These are phyloP conservation scores for Characodon lateralis DNA, from an alignment of 2,797 vertebrate genomes.

Conservation along the genomic window DNA sequence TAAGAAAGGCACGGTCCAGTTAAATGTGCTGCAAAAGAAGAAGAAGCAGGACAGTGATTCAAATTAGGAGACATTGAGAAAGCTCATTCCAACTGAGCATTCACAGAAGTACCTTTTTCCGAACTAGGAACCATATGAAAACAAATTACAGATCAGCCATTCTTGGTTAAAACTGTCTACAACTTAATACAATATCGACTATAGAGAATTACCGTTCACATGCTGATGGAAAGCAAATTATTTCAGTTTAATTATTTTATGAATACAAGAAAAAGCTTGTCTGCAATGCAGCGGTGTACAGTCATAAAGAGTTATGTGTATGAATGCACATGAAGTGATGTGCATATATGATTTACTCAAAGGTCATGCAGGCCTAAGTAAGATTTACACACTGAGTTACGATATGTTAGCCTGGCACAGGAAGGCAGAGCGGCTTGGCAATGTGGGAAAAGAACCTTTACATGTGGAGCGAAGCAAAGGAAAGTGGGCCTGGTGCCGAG, in stretches of 20 bases:
- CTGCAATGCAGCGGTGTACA: background rate
- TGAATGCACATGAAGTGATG: conserved; percentile 11
- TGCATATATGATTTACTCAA: conserved; percentile 31
- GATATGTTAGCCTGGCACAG: conserved; percentile 52
- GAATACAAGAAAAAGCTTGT: background rate
- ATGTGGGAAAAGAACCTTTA: conserved; percentile 31
- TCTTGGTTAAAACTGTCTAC: conserved; percentile 11
- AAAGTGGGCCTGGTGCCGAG: conserved; percentile 64
- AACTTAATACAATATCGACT: background rate
- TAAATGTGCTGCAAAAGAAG: conserved; percentile 88
- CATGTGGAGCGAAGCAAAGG: conserved; percentile 50
- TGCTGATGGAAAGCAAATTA: conserved; percentile 16
- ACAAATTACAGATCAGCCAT: conserved; percentile 26
- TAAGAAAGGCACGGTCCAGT: conserved; percentile 98
- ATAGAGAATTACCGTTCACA: conserved; percentile 16
- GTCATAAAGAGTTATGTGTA: conserved; percentile 15
- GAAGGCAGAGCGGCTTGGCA: conserved; percentile 63
- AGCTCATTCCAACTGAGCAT: background rate
- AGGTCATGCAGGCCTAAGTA: conserved; percentile 51
- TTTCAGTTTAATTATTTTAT: conserved; percentile 9
- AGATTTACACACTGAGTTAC: conserved; percentile 51
- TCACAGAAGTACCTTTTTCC: background rate
- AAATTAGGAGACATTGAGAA: conserved; percentile 11
- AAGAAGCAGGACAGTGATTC: conserved; percentile 10
- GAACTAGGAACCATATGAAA: background rate